A percentile compares a stretch with the other conserved stretches of the same genome.
phyloP scores from a whole-genome alignment of 2,888 invertebrate species.

The Pomacea canaliculata region DNA sequence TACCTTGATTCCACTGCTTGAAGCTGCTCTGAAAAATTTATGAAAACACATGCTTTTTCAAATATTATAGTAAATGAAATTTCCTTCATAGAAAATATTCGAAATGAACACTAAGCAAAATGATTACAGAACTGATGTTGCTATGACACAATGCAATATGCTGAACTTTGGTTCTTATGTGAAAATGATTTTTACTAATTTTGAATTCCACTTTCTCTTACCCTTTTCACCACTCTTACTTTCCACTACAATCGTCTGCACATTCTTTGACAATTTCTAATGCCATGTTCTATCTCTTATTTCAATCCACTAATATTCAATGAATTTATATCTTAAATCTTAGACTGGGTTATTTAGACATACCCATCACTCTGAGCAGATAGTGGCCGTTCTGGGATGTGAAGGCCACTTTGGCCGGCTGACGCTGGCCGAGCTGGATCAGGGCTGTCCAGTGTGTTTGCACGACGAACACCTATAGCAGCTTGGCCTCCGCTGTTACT shows the following conservation, averaged over 20 bases:
- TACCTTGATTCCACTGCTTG: constrained; percentile 9
- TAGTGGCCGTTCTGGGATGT: constrained; percentile 11
- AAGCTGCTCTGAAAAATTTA: constrained; percentile 14
- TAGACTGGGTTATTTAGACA: neutral
- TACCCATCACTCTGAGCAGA: constrained; percentile 19
- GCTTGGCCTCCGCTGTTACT: constrained; percentile 22
- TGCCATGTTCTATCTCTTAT: too few species aligned
- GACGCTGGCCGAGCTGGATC: constrained; percentile 37
- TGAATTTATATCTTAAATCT: too few species aligned
- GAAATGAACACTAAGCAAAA: too few species aligned
- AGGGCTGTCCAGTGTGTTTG: constrained; percentile 17
- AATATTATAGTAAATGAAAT: too few species aligned
- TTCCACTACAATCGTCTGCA: too few species aligned
- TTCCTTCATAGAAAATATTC: too few species aligned
- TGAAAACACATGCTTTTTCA: neutral
- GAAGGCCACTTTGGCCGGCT: constrained; percentile 23
- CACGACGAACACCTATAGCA: constrained; percentile 21
- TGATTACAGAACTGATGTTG: too few species aligned
- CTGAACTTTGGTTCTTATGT: neutral
- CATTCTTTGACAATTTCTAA: too few species aligned
- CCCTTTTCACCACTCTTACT: too few species aligned
- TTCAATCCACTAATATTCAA: too few species aligned
- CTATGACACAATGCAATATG: too few species aligned
- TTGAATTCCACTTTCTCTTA: too few species aligned
- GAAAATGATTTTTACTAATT: neutral